Evolutionary conservation across 2,113 vertebrate genomes (phyloP).

Genomic region (Oenanthe oenanthe): DNA sequence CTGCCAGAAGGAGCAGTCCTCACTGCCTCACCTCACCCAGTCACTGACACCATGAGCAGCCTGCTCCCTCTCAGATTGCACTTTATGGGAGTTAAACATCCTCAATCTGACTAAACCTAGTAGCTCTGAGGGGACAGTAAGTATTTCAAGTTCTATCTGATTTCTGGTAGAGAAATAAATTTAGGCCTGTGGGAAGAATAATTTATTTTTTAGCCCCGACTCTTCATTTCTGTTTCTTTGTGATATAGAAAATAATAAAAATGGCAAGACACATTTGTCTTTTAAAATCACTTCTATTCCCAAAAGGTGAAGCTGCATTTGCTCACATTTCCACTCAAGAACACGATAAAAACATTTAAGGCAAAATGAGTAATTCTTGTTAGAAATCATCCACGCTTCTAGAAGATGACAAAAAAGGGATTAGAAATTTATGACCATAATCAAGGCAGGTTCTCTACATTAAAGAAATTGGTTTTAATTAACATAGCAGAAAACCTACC

Average conservation of each 20-base stretch:
- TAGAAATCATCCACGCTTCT: not conserved
- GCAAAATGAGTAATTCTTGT: not conserved
- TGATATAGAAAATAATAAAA: not conserved
- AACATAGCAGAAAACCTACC: slow-evolving; percentile 1
- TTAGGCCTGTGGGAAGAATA: not conserved
- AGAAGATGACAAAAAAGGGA: not conserved
- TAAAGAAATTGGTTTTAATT: not conserved
- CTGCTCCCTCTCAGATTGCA: not conserved
- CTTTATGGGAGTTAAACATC: not conserved
- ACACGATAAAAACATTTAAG: not conserved
- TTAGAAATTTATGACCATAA: not conserved
- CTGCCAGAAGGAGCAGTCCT: not conserved
- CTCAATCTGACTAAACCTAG: not conserved
- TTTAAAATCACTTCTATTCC: slow-evolving; percentile 17
- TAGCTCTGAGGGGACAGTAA: not conserved
- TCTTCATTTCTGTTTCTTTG: not conserved
- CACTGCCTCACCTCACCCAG: fast-evolving
- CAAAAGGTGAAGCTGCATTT: not conserved
- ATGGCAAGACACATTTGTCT: not conserved
- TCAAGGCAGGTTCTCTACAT: not conserved
- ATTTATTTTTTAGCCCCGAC: not conserved
- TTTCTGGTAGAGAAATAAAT: not conserved
- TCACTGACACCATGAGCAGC: fast-evolving
- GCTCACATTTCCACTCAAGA: not conserved
- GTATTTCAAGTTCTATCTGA: not conserved